Evolutionary conservation across 2,113 vertebrate genomes (phyloP), one percentile per base, ranked within the genome.

Genomic region (Anoura caudifer): DNA sequence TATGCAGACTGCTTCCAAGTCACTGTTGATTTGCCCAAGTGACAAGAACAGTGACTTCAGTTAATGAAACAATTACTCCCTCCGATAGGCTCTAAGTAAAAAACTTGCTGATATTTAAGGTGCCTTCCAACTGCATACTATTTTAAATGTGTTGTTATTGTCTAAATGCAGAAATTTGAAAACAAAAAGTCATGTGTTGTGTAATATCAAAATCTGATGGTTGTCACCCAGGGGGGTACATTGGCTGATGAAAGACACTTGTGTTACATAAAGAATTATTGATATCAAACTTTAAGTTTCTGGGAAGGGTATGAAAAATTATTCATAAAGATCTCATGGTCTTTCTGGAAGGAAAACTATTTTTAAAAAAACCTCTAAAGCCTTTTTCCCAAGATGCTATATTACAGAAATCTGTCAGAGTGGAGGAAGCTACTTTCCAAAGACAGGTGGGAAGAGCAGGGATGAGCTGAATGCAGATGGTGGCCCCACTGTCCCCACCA

Each of bases 161-260:
- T 41, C 72, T 94, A n/a, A 90, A 54, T 87, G 75, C 36, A 91
- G 31, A 76, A 59, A 41, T 93, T 83, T 80, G 47, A 89, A 91
- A 83, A 82, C n/a, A 92, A 70, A 54, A n/a, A 24, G 9, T 12
- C 75, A 16, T 13, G 31, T 52, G 17, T 24, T 15, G 26, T 52
- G 15, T 22, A 80, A 75, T 28, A 52, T 3, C 38, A 56, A 76
- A 91, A 61, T 28, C 33, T 76, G 52, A 15, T 75, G 24, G 7
- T 8, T 41, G 14, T 83, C 67, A n/a, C 10, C 41, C 28, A 63
- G 4, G 24, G 24, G 22, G 4, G 19, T 36, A 2, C 19, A 45
- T 38, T 84, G 13, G 19, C 54, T 59, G 84, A 43, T 63, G 17
- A 67, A 63, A 4, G 16, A 83, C 89, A 45, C 13, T 36, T 76